Percentiles rank a stretch among this genome's conserved stretches.
Evolutionary conservation across 1,140 invertebrate species (phyloP).

Genomic region (Drosophila leontia): DNA sequence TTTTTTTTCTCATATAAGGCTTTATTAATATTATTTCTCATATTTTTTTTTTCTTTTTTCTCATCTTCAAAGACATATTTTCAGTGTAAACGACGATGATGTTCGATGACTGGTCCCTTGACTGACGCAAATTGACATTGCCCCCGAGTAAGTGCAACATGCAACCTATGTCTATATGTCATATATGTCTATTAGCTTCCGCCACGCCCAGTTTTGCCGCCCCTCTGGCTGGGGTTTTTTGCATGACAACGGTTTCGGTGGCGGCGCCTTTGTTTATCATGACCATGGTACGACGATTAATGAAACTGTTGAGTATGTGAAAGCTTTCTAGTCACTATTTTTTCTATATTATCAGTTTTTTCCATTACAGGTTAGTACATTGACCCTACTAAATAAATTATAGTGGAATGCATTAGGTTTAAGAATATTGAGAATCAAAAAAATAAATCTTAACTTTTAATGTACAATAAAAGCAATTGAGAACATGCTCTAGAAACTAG

Average conservation of each 20-base stretch:
- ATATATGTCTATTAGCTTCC: conserved; percentile 32
- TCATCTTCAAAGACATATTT: too few species aligned
- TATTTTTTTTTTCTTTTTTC: background rate
- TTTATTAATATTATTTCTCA: too few species aligned
- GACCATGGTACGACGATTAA: conserved; percentile 55
- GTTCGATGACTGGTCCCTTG: conserved; percentile 52
- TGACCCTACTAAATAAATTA: conserved; percentile 4
- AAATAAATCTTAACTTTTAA: background rate
- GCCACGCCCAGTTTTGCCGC: conserved; percentile 21
- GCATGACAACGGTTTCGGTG: conserved; percentile 56
- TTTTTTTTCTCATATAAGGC: too few species aligned
- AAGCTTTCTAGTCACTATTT: conserved; percentile 18
- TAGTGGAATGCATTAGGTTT: background rate
- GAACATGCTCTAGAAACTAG: background rate
- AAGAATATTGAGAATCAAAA: background rate
- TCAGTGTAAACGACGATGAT: conserved; percentile 40
- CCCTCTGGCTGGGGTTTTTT: background rate
- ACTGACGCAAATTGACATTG: conserved; percentile 74
- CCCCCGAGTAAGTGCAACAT: conserved; percentile 44
- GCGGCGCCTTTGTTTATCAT: conserved; percentile 74
- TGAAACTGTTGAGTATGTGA: conserved; percentile 36
- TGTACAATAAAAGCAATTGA: background rate
- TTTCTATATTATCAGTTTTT: conserved; percentile 23
- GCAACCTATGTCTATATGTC: conserved; percentile 32
- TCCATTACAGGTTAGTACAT: conserved; percentile 16